phyloP scores from a whole-genome alignment of 2,888 invertebrate species.

The Heterodera filipjevi region DNA sequence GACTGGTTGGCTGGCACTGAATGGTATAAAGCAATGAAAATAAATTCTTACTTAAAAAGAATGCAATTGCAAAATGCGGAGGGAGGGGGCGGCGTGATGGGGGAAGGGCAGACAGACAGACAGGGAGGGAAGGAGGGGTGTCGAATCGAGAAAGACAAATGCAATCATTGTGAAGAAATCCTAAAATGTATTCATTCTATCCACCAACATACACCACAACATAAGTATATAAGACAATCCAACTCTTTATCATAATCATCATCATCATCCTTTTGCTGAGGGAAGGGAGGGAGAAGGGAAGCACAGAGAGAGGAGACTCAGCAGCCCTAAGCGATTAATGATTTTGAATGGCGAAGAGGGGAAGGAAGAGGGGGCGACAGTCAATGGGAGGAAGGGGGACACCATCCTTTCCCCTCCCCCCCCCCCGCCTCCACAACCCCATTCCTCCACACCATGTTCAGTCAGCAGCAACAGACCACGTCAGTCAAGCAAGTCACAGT shows the following conservation, averaged over 20 bases:
- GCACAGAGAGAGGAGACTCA: not conserved
- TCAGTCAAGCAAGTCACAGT: conserved; percentile 10
- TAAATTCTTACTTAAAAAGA: not conserved
- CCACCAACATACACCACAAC: too few relatives aligned
- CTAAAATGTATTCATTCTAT: too few relatives aligned
- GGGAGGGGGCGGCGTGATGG: not conserved
- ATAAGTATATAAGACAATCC: too few relatives aligned
- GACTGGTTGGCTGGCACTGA: too few relatives aligned
- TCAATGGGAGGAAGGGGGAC: not conserved
- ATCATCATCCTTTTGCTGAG: not conserved
- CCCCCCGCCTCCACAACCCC: not conserved
- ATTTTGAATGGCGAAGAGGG: conserved; percentile 5
- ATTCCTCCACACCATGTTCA: conserved; percentile 7
- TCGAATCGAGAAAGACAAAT: too few relatives aligned
- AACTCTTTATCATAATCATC: not conserved
- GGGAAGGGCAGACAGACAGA: not conserved
- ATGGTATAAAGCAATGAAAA: not conserved
- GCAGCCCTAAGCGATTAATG: conserved; percentile 1
- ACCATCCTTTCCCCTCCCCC: not conserved
- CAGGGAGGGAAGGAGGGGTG: too few relatives aligned
- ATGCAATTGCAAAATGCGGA: not conserved
- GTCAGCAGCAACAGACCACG: not conserved
- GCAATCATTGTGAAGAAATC: too few relatives aligned
- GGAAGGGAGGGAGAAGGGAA: too few relatives aligned
- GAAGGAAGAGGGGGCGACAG: not conserved